Evolutionary conservation across 1,140 invertebrate genomes (phyloP).

Genomic region (Apis dorsata): DNA sequence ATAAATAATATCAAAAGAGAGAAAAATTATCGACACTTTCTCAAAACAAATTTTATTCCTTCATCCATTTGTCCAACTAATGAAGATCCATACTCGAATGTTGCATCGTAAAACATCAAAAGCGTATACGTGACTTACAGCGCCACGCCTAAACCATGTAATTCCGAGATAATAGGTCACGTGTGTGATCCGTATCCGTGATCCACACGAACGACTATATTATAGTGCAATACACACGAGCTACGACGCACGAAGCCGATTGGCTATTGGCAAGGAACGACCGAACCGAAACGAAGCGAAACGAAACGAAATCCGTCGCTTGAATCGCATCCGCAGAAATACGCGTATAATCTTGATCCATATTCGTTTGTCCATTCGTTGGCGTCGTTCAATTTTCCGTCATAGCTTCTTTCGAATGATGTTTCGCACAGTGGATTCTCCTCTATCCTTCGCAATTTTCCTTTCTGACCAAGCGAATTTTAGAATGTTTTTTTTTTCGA

Average conservation of each 20-base stretch:
- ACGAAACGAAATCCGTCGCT: slow-evolving; percentile 39
- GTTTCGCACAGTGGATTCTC: background rate
- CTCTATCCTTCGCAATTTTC: background rate
- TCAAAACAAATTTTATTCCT: too few species aligned
- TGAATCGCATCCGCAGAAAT: slow-evolving; percentile 39
- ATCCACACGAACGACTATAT: slow-evolving; percentile 2
- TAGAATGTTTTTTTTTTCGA: background rate
- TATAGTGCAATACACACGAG: background rate
- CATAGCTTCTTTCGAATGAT: slow-evolving; percentile 57
- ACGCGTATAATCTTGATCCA: slow-evolving; percentile 19
- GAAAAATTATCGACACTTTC: too few species aligned
- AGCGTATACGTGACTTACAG: background rate
- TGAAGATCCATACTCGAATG: background rate
- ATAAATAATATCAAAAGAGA: too few species aligned
- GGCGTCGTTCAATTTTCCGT: slow-evolving; percentile 63
- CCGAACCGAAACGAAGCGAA: background rate
- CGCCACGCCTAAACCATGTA: slow-evolving; percentile 19
- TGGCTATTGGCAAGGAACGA: slow-evolving; percentile 40
- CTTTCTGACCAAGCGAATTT: background rate
- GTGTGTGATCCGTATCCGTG: background rate
- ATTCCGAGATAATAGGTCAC: slow-evolving; percentile 16
- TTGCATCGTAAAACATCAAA: background rate
- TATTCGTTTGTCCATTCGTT: slow-evolving; percentile 26
- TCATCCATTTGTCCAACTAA: too few species aligned
- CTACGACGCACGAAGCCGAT: background rate